phyloP scores from a whole-genome alignment of 2,888 invertebrate species.

The Esperia sulphurella region DNA sequence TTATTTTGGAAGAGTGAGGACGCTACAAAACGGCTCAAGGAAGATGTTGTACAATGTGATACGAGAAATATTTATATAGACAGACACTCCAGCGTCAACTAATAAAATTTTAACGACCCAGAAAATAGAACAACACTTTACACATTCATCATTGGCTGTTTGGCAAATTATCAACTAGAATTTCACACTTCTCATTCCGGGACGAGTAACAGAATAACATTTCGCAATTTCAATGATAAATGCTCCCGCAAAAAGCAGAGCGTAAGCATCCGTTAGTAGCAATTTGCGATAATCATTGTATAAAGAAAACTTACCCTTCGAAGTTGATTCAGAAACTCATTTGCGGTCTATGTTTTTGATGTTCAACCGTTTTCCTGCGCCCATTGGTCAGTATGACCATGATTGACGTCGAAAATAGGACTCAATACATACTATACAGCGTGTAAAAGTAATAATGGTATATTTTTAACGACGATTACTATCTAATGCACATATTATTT shows the following conservation, averaged over 20 bases:
- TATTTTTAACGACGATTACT: too few species aligned
- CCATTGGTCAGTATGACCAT: constrained; percentile 29
- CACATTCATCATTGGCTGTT: constrained; percentile 2
- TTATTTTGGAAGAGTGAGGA: too few species aligned
- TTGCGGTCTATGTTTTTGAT: constrained; percentile 69
- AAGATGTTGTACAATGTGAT: not conserved
- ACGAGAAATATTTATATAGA: not conserved
- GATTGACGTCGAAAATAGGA: not conserved
- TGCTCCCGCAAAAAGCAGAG: constrained; percentile 42
- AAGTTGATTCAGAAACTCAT: constrained; percentile 60
- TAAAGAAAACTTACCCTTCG: constrained; percentile 57
- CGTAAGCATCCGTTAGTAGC: constrained; percentile 53
- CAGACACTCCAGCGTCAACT: not conserved
- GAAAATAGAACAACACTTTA: constrained; percentile 1
- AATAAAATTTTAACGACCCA: constrained; percentile 3
- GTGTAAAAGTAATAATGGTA: too few species aligned
- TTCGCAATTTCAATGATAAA: constrained; percentile 38
- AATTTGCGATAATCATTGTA: constrained; percentile 66
- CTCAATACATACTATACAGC: too few species aligned
- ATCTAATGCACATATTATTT: too few species aligned
- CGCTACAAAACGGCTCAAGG: too few species aligned
- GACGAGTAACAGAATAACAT: constrained; percentile 14
- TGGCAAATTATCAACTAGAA: constrained; percentile 6
- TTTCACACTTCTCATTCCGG: not conserved
- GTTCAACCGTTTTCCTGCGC: constrained; percentile 39